These are phyloP conservation scores for Punctoribates punctum DNA, from an alignment of 2,888 invertebrate genomes.

Conservation along the genomic window DNA sequence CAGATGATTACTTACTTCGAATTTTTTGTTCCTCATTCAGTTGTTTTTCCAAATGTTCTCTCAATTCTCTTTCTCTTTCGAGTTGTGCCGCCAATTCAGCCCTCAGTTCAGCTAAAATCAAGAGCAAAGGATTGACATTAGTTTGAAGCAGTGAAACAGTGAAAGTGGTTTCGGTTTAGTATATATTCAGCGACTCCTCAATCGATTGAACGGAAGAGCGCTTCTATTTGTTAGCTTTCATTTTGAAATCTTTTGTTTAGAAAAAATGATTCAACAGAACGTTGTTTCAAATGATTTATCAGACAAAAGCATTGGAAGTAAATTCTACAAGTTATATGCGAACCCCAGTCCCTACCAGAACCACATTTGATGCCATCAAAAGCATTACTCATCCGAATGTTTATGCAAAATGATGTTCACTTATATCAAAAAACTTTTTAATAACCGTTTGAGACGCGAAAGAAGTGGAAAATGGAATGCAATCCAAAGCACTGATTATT, in stretches of 20 bases:
- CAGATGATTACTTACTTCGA: slow-evolving; percentile 67
- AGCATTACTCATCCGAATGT: neutral
- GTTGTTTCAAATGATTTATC: too few species aligned
- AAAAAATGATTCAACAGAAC: too few species aligned
- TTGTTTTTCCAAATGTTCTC: slow-evolving; percentile 89
- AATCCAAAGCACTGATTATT: neutral
- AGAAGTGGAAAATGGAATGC: slow-evolving; percentile 1
- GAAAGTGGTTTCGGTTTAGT: neutral
- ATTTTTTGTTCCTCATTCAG: slow-evolving; percentile 89
- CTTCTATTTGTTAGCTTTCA: too few species aligned
- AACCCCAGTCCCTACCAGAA: too few species aligned
- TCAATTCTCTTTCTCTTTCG: slow-evolving; percentile 88
- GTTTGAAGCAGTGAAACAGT: neutral
- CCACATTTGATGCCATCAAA: too few species aligned
- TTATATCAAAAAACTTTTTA: slow-evolving; percentile 14
- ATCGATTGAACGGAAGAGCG: too few species aligned
- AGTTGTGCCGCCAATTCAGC: slow-evolving; percentile 89
- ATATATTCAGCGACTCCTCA: too few species aligned
- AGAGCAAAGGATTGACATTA: slow-evolving; percentile 44
- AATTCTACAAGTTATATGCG: too few species aligned
- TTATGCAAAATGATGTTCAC: neutral
- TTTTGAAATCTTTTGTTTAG: too few species aligned
- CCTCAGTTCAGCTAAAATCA: slow-evolving; percentile 82
- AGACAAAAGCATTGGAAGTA: too few species aligned
- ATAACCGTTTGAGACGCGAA: slow-evolving; percentile 17